Percentiles rank a stretch among this genome's conserved stretches.
These are phyloP conservation scores for Euleptes europaea DNA, from an alignment of 2,113 vertebrate genomes.

Conservation along the genomic window DNA sequence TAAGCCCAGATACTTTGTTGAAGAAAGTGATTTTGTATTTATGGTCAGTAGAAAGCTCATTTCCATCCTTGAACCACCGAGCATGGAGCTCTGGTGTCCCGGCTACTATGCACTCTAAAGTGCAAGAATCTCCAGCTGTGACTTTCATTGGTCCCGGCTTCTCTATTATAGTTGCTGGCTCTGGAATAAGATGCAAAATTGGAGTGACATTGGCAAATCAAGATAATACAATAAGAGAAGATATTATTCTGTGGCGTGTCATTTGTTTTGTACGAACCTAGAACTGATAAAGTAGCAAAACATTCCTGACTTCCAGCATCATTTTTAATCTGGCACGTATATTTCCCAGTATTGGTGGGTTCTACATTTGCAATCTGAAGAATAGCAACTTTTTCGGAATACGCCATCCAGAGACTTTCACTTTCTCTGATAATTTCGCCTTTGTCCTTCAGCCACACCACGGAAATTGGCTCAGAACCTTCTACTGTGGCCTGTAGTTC, in stretches of 20 bases:
- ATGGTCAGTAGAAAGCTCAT: slow-evolving; percentile 87
- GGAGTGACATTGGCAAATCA: background rate
- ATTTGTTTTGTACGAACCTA: slow-evolving; percentile 84
- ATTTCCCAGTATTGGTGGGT: slow-evolving; percentile 86
- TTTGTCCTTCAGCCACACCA: slow-evolving; percentile 95
- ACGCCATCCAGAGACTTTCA: slow-evolving; percentile 87
- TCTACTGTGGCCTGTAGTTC: slow-evolving; percentile 87
- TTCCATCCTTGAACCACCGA: slow-evolving; percentile 93
- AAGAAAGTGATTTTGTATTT: slow-evolving; percentile 92
- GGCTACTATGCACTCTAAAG: slow-evolving; percentile 88
- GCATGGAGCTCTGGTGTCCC: slow-evolving; percentile 92
- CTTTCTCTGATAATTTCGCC: slow-evolving; percentile 91
- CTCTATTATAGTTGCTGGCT: slow-evolving; percentile 93
- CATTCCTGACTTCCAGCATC: slow-evolving; percentile 93
- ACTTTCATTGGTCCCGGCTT: slow-evolving; percentile 92
- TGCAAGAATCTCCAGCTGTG: slow-evolving; percentile 89
- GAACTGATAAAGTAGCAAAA: slow-evolving; percentile 88
- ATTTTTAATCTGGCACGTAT: slow-evolving; percentile 92
- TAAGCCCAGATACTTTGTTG: slow-evolving; percentile 88
- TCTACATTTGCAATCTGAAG: slow-evolving; percentile 84
- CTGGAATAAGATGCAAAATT: slow-evolving; percentile 77
- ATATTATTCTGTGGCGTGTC: background rate
- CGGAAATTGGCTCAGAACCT: slow-evolving; percentile 90
- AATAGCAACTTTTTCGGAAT: slow-evolving; percentile 85
- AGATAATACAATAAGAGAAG: background rate